Evolutionary conservation across 2,113 vertebrate genomes (phyloP).

Genomic region (Stigmatopora nigra): DNA sequence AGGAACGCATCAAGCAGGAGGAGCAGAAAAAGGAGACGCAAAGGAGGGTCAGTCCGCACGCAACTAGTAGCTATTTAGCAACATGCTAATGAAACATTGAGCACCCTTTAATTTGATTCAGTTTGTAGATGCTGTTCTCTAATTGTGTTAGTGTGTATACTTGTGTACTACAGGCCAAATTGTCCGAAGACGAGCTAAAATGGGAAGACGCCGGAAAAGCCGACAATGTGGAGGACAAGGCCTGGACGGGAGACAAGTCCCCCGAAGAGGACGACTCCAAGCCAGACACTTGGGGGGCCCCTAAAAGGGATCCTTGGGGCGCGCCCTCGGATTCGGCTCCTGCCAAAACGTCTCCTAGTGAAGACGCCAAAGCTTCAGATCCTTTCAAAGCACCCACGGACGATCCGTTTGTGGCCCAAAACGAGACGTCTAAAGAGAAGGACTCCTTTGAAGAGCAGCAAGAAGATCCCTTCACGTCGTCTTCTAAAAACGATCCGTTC

Average conservation of each 20-base stretch:
- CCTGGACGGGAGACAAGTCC: constrained; percentile 32
- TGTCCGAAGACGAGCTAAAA: constrained; percentile 60
- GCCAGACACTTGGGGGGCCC: constrained; percentile 29
- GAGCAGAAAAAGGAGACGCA: constrained; percentile 79
- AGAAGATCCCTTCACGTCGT: constrained; percentile 21
- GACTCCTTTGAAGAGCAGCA: not conserved
- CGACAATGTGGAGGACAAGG: not conserved
- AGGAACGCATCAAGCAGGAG: constrained; percentile 72
- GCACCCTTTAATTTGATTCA: not conserved
- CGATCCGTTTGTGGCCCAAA: constrained; percentile 24
- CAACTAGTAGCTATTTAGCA: not conserved
- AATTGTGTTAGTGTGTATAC: too few relatives aligned
- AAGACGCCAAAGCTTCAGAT: not conserved
- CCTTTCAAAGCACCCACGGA: constrained; percentile 17
- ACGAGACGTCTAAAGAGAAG: not conserved
- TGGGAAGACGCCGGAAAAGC: constrained; percentile 63
- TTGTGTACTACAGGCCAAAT: constrained; percentile 48
- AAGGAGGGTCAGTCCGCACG: constrained; percentile 59
- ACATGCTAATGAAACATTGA: not conserved
- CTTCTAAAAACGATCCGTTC: constrained; percentile 37
- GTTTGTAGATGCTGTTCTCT: too few relatives aligned
- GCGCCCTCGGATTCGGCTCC: constrained; percentile 29
- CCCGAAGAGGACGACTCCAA: constrained; percentile 30
- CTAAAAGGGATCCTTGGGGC: constrained; percentile 45
- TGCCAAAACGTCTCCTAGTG: constrained; percentile 14